Evolutionary conservation across 2,113 vertebrate species (phyloP).

Genomic region (Romanogobio albipinnatus): DNA sequence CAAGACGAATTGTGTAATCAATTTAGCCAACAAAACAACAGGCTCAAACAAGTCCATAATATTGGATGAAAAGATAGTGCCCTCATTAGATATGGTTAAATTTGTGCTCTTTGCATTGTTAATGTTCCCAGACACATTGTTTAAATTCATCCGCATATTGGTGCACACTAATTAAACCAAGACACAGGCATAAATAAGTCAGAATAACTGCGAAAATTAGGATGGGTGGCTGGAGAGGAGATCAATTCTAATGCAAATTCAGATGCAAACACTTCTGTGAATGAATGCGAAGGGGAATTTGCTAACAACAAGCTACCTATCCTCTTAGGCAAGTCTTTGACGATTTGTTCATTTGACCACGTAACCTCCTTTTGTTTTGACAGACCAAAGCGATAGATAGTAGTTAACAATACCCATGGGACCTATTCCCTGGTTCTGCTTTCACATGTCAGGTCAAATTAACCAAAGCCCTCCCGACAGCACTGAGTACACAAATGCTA

Average conservation of each 20-base stretch:
- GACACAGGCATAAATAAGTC: conserved; percentile 9
- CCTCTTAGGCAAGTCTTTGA: not conserved
- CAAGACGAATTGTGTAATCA: conserved; percentile 49
- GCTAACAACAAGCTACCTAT: conserved; percentile 25
- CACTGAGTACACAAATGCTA: conserved; percentile 16
- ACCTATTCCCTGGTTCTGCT: conserved; percentile 29
- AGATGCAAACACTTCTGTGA: conserved; percentile 37
- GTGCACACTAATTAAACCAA: conserved; percentile 25
- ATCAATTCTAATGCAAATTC: conserved; percentile 53
- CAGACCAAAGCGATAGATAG: conserved; percentile 43
- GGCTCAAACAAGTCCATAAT: conserved; percentile 48
- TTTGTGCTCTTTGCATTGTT: conserved; percentile 30
- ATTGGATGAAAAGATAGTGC: conserved; percentile 27
- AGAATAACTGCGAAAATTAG: conserved; percentile 43
- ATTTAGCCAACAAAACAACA: conserved; percentile 45
- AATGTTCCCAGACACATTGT: not conserved
- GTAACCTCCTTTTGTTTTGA: conserved; percentile 32
- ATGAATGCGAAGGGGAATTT: conserved; percentile 47
- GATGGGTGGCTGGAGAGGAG: conserved; percentile 30
- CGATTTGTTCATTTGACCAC: conserved; percentile 5
- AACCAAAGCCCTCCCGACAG: not conserved
- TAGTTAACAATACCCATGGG: conserved; percentile 36
- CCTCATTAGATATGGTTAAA: conserved; percentile 43
- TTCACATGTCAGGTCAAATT: conserved; percentile 25
- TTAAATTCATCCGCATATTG: conserved; percentile 40